Conservation (phyloP, 2,113 vertebrate species). For the Dasyurus viverrinus region DNA sequence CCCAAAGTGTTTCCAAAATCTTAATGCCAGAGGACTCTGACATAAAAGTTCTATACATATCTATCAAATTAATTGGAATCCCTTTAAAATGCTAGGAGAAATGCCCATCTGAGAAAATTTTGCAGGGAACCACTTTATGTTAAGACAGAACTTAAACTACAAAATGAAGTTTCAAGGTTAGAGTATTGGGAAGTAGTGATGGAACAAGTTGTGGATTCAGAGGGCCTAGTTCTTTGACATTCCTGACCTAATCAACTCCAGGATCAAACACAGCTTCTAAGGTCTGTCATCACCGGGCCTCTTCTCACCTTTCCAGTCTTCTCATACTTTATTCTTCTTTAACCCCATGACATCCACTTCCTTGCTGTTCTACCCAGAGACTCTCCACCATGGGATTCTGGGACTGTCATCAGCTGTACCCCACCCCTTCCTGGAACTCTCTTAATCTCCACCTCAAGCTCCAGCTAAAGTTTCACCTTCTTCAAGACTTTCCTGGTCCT, state of each 20-base stretch:
- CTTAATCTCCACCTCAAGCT: not conserved
- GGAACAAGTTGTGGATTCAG: not conserved
- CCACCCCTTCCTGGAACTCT: not conserved
- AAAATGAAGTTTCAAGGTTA: not conserved
- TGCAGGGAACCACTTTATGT: not conserved
- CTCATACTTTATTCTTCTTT: not conserved
- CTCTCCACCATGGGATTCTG: not conserved
- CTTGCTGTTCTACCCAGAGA: not conserved
- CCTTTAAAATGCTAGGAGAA: not conserved
- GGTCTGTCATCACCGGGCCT: not conserved
- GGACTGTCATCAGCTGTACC: not conserved
- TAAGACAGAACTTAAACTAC: not conserved
- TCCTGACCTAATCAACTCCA: not conserved
- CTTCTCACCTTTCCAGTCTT: not conserved
- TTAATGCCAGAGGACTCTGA: not conserved
- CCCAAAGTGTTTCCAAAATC: not conserved
- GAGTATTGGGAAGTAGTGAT: not conserved
- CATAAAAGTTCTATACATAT: not conserved
- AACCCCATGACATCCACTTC: not conserved
- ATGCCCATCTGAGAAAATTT: not conserved
- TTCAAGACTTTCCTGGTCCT: not conserved
- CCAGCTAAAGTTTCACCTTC: not conserved
- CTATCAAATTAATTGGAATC: not conserved
- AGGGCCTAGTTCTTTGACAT: not conserved
- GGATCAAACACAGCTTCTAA: not conserved